Conservation (phyloP, 1,140 invertebrate genomes). For the Drosophila kurseongensis region DNA sequence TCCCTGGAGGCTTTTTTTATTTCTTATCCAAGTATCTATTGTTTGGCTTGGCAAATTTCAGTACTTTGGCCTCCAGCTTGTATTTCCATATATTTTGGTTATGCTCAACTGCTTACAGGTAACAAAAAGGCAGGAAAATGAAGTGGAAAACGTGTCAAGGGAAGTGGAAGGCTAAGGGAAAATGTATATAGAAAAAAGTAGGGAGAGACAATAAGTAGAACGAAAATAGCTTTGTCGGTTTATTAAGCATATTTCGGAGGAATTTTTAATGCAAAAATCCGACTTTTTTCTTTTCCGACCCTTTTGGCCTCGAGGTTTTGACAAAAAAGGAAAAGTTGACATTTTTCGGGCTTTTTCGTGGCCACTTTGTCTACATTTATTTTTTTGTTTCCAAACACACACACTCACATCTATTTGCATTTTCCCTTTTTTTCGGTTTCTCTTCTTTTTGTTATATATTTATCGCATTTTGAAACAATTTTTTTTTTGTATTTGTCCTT, state of each 20-base stretch:
- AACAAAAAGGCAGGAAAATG: conserved; percentile 3
- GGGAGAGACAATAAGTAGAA: conserved; percentile 33
- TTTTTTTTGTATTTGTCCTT: conserved; percentile 18
- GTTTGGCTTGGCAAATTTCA: neutral
- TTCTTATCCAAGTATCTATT: neutral
- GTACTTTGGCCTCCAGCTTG: neutral
- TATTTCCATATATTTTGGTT: conserved; percentile 43
- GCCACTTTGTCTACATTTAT: neutral
- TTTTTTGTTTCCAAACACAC: conserved; percentile 5
- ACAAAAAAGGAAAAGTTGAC: conserved; percentile 21
- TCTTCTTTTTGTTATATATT: conserved; percentile 22
- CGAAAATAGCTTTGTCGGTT: conserved; percentile 62
- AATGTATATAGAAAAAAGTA: neutral
- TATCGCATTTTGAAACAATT: conserved; percentile 46
- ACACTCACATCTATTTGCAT: conserved; percentile 22
- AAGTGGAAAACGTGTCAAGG: neutral
- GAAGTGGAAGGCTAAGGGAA: neutral
- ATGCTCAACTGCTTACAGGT: conserved; percentile 33
- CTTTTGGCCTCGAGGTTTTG: conserved; percentile 8
- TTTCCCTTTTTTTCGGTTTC: conserved; percentile 21
- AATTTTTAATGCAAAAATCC: conserved; percentile 53
- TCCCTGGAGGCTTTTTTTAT: neutral
- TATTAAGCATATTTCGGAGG: conserved; percentile 59
- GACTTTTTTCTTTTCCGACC: conserved; percentile 23
- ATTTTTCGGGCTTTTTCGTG: conserved; percentile 10